phyloP scores from a whole-genome alignment of 2,888 invertebrate species.

The Ochropleura leucogaster region DNA sequence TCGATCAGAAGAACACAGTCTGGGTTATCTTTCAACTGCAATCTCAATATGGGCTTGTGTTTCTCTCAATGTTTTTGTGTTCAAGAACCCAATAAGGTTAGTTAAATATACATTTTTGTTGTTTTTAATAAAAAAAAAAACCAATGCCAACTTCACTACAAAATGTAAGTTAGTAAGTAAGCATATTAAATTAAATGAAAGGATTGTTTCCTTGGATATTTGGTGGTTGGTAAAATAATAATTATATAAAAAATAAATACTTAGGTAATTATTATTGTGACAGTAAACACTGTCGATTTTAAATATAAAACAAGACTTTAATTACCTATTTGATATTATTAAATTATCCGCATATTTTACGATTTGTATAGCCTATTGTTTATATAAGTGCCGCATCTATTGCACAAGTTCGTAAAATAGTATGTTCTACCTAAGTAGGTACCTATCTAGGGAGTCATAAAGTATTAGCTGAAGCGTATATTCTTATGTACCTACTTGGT shows the following conservation, averaged over 20 bases:
- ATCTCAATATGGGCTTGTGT: constrained; percentile 81
- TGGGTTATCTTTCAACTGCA: constrained; percentile 66
- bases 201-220: neutral
- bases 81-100: constrained; percentile 73
- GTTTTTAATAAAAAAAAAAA: constrained; percentile 20
- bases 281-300: neutral
- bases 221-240: neutral
- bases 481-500: neutral
- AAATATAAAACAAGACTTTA: neutral
- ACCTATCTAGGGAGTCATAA: neutral
- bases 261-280: too few relatives aligned
- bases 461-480: neutral
- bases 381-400: neutral
- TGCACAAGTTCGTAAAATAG: neutral
- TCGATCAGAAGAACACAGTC: constrained; percentile 64
- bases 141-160: constrained; percentile 26
- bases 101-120: constrained; percentile 47
- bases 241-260: too few relatives aligned
- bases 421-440: neutral
- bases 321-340: neutral
- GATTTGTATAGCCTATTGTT: constrained; percentile 15
- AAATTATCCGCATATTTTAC: neutral
- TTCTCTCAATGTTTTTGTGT: constrained; percentile 77
- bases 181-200: constrained; percentile 15
- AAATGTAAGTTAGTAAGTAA: constrained; percentile 6